Conservation (phyloP, 1,140 invertebrate species). For the Drosophila bifasciata region DNA sequence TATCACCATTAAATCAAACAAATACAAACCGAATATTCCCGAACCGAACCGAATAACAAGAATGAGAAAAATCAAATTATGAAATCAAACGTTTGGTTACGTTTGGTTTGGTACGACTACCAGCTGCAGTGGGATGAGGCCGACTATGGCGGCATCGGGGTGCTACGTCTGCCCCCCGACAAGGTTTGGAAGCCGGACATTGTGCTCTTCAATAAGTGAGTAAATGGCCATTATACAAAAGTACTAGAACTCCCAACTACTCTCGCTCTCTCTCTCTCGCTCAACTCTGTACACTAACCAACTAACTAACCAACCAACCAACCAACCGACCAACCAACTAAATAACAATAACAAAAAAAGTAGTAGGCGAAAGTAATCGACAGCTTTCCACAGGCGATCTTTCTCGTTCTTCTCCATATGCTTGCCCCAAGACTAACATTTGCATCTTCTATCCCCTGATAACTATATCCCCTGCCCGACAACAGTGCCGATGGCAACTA, state of each 20-base stretch:
- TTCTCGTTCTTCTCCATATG: slow-evolving; percentile 1
- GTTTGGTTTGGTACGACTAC: slow-evolving; percentile 99
- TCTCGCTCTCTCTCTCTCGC: slow-evolving; percentile 2
- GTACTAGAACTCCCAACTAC: slow-evolving; percentile 35
- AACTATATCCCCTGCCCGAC: not conserved
- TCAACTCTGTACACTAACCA: slow-evolving; percentile 42
- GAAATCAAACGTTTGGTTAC: slow-evolving; percentile 99
- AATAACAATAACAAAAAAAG: not conserved
- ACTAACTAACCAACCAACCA: too few species aligned
- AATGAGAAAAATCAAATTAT: slow-evolving; percentile 99
- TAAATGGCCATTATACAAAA: slow-evolving; percentile 70
- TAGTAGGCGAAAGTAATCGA: slow-evolving; percentile 36
- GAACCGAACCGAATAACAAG: slow-evolving; percentile 85
- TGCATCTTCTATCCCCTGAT: slow-evolving; percentile 1
- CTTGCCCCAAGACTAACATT: slow-evolving; percentile 7
- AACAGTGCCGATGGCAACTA: slow-evolving; percentile 97
- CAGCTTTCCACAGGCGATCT: slow-evolving; percentile 5
- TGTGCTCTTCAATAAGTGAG: slow-evolving; percentile 99
- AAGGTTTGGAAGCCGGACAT: slow-evolving; percentile 99
- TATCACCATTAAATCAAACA: slow-evolving; percentile 51
- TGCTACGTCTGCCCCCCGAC: slow-evolving; percentile 97
- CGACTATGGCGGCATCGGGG: slow-evolving; percentile 98
- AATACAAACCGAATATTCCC: slow-evolving; percentile 40
- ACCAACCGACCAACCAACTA: slow-evolving; percentile 23
- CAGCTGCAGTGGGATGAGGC: slow-evolving; percentile 99